Evolutionary conservation across 2,888 invertebrate genomes (phyloP).

Genomic region (Ecliptopera silaceata): DNA sequence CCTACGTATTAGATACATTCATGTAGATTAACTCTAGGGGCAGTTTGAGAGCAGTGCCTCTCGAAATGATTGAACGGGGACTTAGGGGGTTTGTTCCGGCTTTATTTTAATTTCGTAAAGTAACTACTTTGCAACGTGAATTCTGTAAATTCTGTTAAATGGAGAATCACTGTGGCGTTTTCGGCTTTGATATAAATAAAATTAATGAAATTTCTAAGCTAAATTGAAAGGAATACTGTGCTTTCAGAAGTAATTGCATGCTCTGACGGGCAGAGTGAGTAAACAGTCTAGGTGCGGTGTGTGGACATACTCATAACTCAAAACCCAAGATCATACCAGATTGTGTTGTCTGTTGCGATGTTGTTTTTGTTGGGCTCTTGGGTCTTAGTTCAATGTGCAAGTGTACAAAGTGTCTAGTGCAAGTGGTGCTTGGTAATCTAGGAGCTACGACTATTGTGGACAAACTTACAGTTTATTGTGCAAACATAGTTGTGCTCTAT

Average conservation of each 20-base stretch:
- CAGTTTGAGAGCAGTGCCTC: constrained; percentile 68
- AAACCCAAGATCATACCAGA: constrained; percentile 50
- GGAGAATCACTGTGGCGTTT: constrained; percentile 54
- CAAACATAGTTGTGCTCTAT: constrained; percentile 72
- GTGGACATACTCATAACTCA: constrained; percentile 34
- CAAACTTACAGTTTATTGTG: constrained; percentile 70
- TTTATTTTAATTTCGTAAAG: constrained; percentile 81
- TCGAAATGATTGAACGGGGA: constrained; percentile 81
- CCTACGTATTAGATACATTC: not conserved
- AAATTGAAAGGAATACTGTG: constrained; percentile 39
- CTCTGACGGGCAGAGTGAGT: constrained; percentile 38
- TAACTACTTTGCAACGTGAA: constrained; percentile 77
- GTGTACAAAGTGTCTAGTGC: constrained; percentile 65
- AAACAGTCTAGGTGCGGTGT: constrained; percentile 36
- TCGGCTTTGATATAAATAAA: constrained; percentile 47
- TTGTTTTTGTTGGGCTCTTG: constrained; percentile 57
- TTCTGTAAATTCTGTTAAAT: constrained; percentile 53
- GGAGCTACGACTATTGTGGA: constrained; percentile 70
- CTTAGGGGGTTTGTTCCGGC: constrained; percentile 71
- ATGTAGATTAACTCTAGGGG: constrained; percentile 65
- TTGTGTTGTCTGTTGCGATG: constrained; percentile 28
- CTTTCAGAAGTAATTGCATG: constrained; percentile 45
- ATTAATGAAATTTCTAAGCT: constrained; percentile 41
- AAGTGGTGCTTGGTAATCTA: constrained; percentile 66
- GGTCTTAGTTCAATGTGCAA: constrained; percentile 66